phyloP scores from a whole-genome alignment of 1,140 invertebrate species.

The Tribolium castaneum region DNA sequence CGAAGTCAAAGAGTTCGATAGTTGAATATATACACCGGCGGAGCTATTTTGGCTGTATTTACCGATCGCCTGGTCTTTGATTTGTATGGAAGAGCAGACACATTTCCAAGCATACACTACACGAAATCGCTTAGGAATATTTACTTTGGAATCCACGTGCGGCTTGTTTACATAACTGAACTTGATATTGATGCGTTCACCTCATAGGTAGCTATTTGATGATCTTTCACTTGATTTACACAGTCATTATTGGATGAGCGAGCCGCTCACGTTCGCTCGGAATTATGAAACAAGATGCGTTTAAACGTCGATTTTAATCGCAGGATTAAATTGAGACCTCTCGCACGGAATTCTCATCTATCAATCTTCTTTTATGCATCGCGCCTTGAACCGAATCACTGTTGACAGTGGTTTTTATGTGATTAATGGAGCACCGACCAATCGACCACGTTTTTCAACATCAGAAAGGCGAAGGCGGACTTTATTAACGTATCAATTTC shows the following conservation, averaged over 20 bases:
- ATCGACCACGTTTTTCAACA: conserved; percentile 16
- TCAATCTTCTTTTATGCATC: conserved; percentile 14
- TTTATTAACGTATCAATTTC: conserved; percentile 18
- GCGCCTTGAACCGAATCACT: conserved; percentile 12
- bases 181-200: conserved; percentile 39
- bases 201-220: conserved; percentile 34
- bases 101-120: conserved; percentile 18
- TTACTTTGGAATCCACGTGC: conserved; percentile 40
- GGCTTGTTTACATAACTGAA: conserved; percentile 39
- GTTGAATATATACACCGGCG: conserved; percentile 31
- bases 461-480: conserved; percentile 17
- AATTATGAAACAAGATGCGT: conserved; percentile 20
- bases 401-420: conserved; percentile 32
- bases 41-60: conserved; percentile 34
- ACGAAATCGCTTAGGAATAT: conserved; percentile 38
- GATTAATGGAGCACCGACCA: conserved; percentile 25
- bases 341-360: conserved; percentile 21
- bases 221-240: conserved; percentile 30
- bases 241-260: conserved; percentile 21
- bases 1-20: conserved; percentile 1
- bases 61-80: conserved; percentile 27
- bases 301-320: conserved; percentile 27
- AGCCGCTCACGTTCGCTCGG: not conserved
- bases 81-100: conserved; percentile 32
- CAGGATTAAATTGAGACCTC: conserved; percentile 13